Evolutionary conservation across 2,797 vertebrate species (phyloP), one percentile per base, ranked within the genome.

Genomic region (Avahi laniger): DNA sequence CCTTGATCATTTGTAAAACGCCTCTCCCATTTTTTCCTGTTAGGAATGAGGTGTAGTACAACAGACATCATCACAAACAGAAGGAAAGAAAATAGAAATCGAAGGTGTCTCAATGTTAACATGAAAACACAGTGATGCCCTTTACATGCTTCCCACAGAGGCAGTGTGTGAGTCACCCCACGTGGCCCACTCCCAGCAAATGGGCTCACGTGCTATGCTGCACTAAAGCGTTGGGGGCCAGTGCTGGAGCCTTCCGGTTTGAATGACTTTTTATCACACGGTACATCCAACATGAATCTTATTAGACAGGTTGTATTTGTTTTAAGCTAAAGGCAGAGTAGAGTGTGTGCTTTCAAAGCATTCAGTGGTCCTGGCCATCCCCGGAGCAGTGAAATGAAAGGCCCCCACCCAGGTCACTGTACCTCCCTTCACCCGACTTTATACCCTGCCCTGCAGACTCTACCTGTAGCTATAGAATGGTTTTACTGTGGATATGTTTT

Each of bases 321-420:
- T 72, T 92, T 88, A 92, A 85, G 2, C 81, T 86, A 92, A 63
- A 86, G 30, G 46, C 15, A 90, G 22, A n/a, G 38, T 15, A 90
- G 22, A n/a, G 38, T 15, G 1, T 26, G 17, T 28, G n/a, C 20
- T 82, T 95, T 54, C 28, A 76, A 57, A 89, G 79, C 79, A 41
- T 93, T 46, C 75, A 63, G 17, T n/a, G 50, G 72, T 28, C 12
- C 26, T 41, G 5, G 20, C 30, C 70, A 81, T 63, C 28, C 14
- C 15, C 30, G 26, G 18, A 82, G 83, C 30, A 54, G 50, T 35
- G 35, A 59, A 65, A 86, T 4, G 13, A 30, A 57, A 79, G 54
- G 26, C 65, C 41, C 50, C 9, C 20, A n/a, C 22, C 18, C 4
- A 20, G 70, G 26, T 70, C 57, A 63, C 35, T 50, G 67, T 63